Percentiles rank a stretch among this genome's conserved stretches.
Conservation (phyloP, 2,888 invertebrate species). For the Lycaena phlaeas region DNA sequence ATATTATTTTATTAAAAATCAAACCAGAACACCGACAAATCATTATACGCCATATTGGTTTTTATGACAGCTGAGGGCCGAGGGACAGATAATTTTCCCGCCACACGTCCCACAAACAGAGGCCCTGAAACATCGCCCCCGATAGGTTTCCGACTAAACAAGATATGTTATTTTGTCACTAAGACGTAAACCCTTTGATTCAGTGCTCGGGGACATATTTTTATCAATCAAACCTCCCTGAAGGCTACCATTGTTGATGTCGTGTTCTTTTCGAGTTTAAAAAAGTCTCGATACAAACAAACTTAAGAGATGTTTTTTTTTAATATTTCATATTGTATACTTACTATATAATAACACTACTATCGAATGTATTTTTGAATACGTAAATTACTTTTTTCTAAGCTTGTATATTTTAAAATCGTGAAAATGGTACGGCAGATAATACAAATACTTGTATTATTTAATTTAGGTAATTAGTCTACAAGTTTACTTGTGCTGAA, state of each 20-base stretch:
- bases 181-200: constrained; percentile 25
- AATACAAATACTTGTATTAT: too few relatives aligned
- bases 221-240: constrained; percentile 29
- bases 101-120: neutral
- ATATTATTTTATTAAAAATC: neutral
- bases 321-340: too few relatives aligned
- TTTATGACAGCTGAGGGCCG: constrained; percentile 3
- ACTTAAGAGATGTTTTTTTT: too few relatives aligned
- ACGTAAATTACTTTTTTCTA: too few relatives aligned
- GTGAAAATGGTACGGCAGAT: too few relatives aligned
- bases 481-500: too few relatives aligned
- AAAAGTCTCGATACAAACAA: too few relatives aligned
- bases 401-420: too few relatives aligned
- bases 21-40: neutral
- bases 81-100: constrained; percentile 4
- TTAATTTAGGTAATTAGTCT: too few relatives aligned
- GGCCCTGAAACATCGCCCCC: constrained; percentile 10
- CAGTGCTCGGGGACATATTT: constrained; percentile 29
- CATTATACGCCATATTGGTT: constrained; percentile 5
- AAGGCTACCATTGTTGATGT: constrained; percentile 9
- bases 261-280: neutral
- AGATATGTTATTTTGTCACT: constrained; percentile 14
- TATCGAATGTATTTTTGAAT: too few relatives aligned
- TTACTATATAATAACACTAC: too few relatives aligned
- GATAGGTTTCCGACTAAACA: constrained; percentile 12